A percentile compares a stretch with the other conserved stretches of the same genome.
phyloP scores from a whole-genome alignment of 2,113 vertebrate genomes.

The Myodes glareolus region DNA sequence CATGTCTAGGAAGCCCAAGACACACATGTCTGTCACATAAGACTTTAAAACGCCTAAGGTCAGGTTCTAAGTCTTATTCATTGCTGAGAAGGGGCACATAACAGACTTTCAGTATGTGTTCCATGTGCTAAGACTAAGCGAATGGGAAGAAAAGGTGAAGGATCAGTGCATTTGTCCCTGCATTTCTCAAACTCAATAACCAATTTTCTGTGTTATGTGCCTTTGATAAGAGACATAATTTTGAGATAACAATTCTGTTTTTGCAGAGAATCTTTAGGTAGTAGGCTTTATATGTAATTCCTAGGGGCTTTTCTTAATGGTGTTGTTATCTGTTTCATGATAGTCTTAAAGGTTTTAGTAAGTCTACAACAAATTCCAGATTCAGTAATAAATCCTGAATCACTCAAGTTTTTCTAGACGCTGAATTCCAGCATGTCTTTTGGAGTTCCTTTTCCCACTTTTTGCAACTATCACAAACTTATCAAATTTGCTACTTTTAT shows the following conservation, averaged over 20 bases:
- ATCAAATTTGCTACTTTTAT: conserved; percentile 60
- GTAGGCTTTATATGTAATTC: neutral
- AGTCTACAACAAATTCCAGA: conserved; percentile 37
- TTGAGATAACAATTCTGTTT: conserved; percentile 13
- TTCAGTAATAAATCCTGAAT: conserved; percentile 59
- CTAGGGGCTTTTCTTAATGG: conserved; percentile 30
- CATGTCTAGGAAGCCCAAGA: neutral
- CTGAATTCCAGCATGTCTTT: neutral
- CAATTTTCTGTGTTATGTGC: neutral
- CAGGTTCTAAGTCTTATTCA: neutral
- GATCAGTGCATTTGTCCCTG: neutral
- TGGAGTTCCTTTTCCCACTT: conserved; percentile 63
- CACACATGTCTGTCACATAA: neutral
- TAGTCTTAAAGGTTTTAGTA: conserved; percentile 37
- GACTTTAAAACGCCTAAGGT: neutral
- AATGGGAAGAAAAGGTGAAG: neutral
- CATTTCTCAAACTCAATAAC: neutral
- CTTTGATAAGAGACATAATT: neutral
- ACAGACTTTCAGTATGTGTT: neutral
- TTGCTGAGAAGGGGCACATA: neutral
- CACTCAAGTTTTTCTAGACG: conserved; percentile 53
- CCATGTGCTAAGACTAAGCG: neutral
- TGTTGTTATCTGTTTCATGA: conserved; percentile 56
- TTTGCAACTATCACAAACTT: conserved; percentile 62
- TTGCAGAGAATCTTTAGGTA: neutral